Base-by-base conservation (phyloP, 2,113 vertebrate genomes). In the Sebastes fasciatus region DNA sequence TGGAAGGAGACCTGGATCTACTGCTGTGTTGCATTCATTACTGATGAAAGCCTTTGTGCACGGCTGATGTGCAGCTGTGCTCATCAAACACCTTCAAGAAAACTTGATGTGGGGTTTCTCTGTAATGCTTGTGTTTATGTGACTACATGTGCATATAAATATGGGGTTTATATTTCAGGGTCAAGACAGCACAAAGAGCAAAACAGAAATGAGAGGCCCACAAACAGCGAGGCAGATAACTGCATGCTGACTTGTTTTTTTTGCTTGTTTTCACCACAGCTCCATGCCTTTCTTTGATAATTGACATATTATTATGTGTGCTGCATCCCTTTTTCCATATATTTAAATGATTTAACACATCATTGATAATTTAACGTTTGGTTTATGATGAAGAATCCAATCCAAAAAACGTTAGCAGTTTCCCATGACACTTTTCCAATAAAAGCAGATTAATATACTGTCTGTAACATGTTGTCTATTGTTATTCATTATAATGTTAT, bases 1-100 rank as follows among this genome's bases (percentile, higher is more conserved):
- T 65, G 61, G 42, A 21, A 66, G 52, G 63, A 76, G 54, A 66
- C 46, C 55, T 69, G 45, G 61, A 76, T 74, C 42, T 40, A 68
- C 65, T 74, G 62, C 65, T 84, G 68, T 68, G 73, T 72, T 60
- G 62, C 58, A 83, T 80, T 88, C 52, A 79, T 84, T 84, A 69
- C 52, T 68, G 58, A 84, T 82, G 66, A 58, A 82, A 13, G 69
- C 77, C 26, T 88, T 70, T 88, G 75, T 82, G 51, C 19, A 74
- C 3, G 5, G 72, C 57, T 65, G 68, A 46, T 80, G 61, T 65
- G 55, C 63, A 60, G 68, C 82, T 88, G 77, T 60, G 72, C 72
- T 79, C 61, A 82, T 71, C 68, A 81, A 54, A 66, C 45, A 81
- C 68, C 34, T 80, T 77, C 21, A 74, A 74, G 64, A 62, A 82